phyloP scores from a whole-genome alignment of 2,797 vertebrate genomes.

The Parotocinclus haroldoi region DNA sequence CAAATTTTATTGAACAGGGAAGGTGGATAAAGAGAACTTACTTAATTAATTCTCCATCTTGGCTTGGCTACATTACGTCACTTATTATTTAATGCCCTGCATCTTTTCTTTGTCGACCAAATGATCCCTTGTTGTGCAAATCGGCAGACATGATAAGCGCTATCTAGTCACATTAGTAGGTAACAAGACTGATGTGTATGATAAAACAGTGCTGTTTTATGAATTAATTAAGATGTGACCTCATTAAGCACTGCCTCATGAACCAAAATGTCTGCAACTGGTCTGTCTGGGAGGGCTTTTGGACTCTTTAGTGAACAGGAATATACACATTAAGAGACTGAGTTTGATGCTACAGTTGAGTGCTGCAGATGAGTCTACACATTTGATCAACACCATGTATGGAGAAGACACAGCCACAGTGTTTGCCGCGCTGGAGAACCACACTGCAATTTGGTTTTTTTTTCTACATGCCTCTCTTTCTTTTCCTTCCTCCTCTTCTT shows the following conservation, averaged over 20 bases:
- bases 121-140: constrained; percentile 25
- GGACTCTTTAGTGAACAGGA: constrained; percentile 19
- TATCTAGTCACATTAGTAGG: constrained; percentile 38
- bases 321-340: constrained; percentile 27
- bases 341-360: constrained; percentile 7
- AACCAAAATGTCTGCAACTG: constrained; percentile 21
- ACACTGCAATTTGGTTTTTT: constrained; percentile 62
- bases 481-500: constrained; percentile 38
- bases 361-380: constrained; percentile 9
- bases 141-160: constrained; percentile 12
- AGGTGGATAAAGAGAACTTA: constrained; percentile 6
- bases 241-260: constrained; percentile 24
- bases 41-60: neutral
- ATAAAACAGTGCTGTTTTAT: constrained; percentile 36
- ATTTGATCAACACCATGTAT: constrained; percentile 31
- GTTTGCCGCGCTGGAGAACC: constrained; percentile 69
- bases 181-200: constrained; percentile 33
- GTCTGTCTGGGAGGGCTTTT: constrained; percentile 7
- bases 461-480: constrained; percentile 39
- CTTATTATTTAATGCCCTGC: constrained; percentile 41
- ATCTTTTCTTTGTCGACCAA: constrained; percentile 26
- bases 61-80: constrained; percentile 22
- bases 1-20: constrained; percentile 28
- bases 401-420: constrained; percentile 54
- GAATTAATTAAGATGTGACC: constrained; percentile 38